Evolutionary conservation across 2,888 invertebrate genomes (phyloP), one percentile per base, ranked within the genome.

Genomic region (Drosophila kambysellisi): DNA sequence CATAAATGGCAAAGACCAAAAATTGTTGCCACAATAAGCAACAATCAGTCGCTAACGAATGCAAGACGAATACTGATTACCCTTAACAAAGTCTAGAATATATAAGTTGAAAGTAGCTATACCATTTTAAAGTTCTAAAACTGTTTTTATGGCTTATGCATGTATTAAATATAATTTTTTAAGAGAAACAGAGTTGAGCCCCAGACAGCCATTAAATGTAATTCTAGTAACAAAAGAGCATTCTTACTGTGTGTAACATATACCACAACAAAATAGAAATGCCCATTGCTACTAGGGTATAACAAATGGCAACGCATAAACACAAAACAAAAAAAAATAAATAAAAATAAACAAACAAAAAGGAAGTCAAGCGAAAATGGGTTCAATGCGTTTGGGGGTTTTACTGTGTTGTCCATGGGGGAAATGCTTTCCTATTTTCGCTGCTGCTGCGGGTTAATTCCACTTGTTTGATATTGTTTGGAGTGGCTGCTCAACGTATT

Each of bases 351-450:
- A 29, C 9, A 50, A 29, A 17, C 29, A 29, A 50, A 76, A 76
- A 79, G 77, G 75, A 84, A 89, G 89, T 89, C 87, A 79, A 83
- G 71, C 83, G 83, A 77, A 82, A 88, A 88, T 88, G 71, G 74
- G 81, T 73, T 79, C 76, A 68, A 62, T 70, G 79, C 61, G 61
- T 68, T 70, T 53, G 64, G 12, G 32, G 15, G 15, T 15, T 6
- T 50, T 30, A 11, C 15, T 15, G 20, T 4, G 25, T 48, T 35
- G 32, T 25, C 39, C n/a, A n/a, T 48, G 52, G 9, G 39, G 52
- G 48, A 46, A 46, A 39, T 68, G 50, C 33, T 63, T 41, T 53
- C 43, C 43, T 67, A 62, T 78, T 73, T 65, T 33, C 35, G 32
- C 32, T 15, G 15, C n/a, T 41, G 32, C 32, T 29, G 35, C n/a